These are phyloP conservation scores for Epizoanthus rinbou DNA, from an alignment of 92 coral and sea anemone genomes.

Conservation along the genomic window DNA sequence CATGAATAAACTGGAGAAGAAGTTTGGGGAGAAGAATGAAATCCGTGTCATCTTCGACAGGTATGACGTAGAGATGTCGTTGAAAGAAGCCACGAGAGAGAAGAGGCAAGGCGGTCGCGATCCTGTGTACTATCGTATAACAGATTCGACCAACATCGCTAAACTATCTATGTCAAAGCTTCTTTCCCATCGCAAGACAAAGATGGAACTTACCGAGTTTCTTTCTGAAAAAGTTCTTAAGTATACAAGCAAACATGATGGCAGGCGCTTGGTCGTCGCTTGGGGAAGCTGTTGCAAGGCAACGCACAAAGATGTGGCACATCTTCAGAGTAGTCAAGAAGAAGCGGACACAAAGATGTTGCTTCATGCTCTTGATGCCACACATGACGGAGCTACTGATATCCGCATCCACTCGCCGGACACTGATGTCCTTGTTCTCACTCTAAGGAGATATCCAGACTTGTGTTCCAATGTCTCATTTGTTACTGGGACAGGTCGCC, in stretches of 20 bases:
- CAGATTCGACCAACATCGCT: constrained; percentile 32
- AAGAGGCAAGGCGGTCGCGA: constrained; percentile 41
- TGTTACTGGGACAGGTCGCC: constrained; percentile 53
- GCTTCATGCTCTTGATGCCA: constrained; percentile 59
- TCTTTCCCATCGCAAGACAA: constrained; percentile 47
- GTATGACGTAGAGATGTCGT: constrained; percentile 32
- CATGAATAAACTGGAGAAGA: not conserved
- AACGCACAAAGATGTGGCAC: constrained; percentile 18
- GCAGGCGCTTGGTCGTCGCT: constrained; percentile 36
- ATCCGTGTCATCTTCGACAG: not conserved
- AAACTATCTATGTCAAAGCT: constrained; percentile 48
- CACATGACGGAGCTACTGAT: constrained; percentile 49
- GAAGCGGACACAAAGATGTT: no score
- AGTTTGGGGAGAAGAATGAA: not conserved
- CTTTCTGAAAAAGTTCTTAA: constrained; percentile 38
- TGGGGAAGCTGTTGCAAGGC: constrained; percentile 51
- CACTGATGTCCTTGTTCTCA: constrained; percentile 40
- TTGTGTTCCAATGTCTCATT: constrained; percentile 37
- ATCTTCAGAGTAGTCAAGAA: constrained; percentile 37
- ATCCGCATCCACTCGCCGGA: constrained; percentile 42
- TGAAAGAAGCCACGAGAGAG: no score
- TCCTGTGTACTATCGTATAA: constrained; percentile 38
- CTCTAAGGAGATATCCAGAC: constrained; percentile 43
- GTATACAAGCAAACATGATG: constrained; percentile 23
- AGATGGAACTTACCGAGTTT: constrained; percentile 54